A percentile compares a stretch with the other conserved stretches of the same genome.
phyloP scores from a whole-genome alignment of 2,113 vertebrate species.

The Leiothrix lutea region DNA sequence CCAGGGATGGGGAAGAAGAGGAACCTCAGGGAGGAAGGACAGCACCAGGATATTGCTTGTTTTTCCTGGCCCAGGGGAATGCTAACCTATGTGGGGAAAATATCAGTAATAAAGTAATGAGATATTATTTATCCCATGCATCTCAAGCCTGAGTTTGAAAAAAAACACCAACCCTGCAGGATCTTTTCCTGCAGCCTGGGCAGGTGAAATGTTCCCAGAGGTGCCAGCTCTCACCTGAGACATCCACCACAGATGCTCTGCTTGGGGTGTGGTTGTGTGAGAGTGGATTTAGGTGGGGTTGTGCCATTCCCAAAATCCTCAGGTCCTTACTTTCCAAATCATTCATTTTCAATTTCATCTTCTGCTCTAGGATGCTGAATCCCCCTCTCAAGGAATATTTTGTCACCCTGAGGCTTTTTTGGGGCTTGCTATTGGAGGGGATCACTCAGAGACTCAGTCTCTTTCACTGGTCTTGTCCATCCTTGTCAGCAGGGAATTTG shows the following conservation, averaged over 20 bases:
- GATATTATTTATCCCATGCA: accelerated
- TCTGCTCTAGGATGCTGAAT: not conserved
- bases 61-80: not conserved
- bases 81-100: not conserved
- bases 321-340: not conserved
- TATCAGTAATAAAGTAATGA: not conserved
- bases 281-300: not conserved
- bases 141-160: not conserved
- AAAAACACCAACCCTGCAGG: not conserved
- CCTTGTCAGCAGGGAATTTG: not conserved
- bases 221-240: not conserved
- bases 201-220: not conserved
- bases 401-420: not conserved
- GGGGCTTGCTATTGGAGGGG: not conserved
- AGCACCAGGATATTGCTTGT: not conserved
- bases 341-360: not conserved
- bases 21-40: not conserved
- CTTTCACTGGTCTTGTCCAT: not conserved
- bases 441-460: accelerated
- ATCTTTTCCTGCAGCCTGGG: not conserved
- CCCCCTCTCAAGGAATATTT: not conserved
- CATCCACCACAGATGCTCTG: accelerated
- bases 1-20: not conserved
- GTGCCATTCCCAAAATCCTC: not conserved
- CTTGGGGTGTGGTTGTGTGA: too few species aligned